Evolutionary conservation across 53 echinoderm and acorn worm genomes (phyloP).

Genomic region (Echinometra lucunter): DNA sequence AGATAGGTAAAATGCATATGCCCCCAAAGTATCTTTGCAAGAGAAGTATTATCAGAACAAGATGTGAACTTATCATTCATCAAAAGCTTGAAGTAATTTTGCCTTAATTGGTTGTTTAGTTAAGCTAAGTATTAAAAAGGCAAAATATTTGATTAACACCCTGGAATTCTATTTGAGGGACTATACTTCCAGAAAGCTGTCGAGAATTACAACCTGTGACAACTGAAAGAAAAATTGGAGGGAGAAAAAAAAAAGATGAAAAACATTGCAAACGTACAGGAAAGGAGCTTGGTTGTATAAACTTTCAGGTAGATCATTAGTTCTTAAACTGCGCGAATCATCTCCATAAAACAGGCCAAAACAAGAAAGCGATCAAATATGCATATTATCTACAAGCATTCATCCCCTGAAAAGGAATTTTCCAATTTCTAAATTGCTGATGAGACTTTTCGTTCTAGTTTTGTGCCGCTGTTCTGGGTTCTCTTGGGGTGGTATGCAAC

Average conservation of each 20-base stretch:
- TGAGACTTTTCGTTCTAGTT: conserved; percentile 4
- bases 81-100: not conserved
- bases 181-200: not conserved
- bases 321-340: not conserved
- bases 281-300: not conserved
- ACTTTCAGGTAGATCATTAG: not conserved
- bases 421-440: conserved; percentile 40
- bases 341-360: not conserved
- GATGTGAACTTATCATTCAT: not conserved
- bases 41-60: not conserved
- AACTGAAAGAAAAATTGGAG: not conserved
- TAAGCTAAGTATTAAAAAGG: too few species aligned
- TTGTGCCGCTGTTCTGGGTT: not conserved
- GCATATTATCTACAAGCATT: not conserved
- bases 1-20: not conserved
- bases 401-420: not conserved
- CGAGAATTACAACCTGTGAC: not conserved
- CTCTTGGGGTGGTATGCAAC: not conserved
- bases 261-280: not conserved
- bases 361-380: not conserved
- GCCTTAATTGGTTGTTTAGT: not conserved
- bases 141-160: not conserved
- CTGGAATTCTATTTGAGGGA: not conserved
- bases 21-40: not conserved
- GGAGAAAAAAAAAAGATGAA: too few species aligned